Evolutionary conservation across 2,888 invertebrate genomes (phyloP), one percentile per base, ranked within the genome.

Genomic region (Mimumesa dahlbomi): DNA sequence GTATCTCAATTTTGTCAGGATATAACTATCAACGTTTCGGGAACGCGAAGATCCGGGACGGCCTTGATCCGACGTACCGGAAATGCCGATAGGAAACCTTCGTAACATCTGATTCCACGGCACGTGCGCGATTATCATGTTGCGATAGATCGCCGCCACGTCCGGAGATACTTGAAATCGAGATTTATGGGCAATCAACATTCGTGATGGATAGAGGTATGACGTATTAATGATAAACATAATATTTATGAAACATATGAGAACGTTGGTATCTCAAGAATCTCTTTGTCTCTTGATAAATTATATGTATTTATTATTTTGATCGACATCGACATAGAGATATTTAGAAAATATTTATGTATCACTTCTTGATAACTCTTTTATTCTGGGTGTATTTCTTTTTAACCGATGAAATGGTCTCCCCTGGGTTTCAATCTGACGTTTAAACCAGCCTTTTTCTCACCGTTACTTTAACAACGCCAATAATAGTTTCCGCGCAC

Each of bases 1-100:
- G 74, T 84, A 80, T 79, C 78, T 83, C 77, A 81, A 81, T 79
- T 74, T 72, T 75, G 61, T 63, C 75, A 75, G 72, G 68, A 72
- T 70, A 68, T 68, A 81, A 72, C 75, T 68, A 77, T 73, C 52
- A 38, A 38, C 57, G 59, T 43, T 38, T 42, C 54, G 50, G 57
- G 70, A 70, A 77, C 77, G 68, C 76, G 71, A 70, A 78, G 67
- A 77, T 75, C 71, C 75, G 42, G 50, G 43, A 19, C 25, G 40
- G 7, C 38, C 42, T n/a, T 13, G 43, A 48, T 29, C 42, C 52
- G 9, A 16, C 29, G 31, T 31, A 38, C 36, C 6, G 18, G 18
- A n/a, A 53, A n/a, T 21, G 4, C 31, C 29, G 31, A 46, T 49
- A 58, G 58, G 45, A 49, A 52, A 40, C 40, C 50, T 14, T 52